Percentiles rank a stretch among this genome's conserved stretches.
Evolutionary conservation across 2,797 vertebrate genomes (phyloP).

Genomic region (Pangasius mekongensis): DNA sequence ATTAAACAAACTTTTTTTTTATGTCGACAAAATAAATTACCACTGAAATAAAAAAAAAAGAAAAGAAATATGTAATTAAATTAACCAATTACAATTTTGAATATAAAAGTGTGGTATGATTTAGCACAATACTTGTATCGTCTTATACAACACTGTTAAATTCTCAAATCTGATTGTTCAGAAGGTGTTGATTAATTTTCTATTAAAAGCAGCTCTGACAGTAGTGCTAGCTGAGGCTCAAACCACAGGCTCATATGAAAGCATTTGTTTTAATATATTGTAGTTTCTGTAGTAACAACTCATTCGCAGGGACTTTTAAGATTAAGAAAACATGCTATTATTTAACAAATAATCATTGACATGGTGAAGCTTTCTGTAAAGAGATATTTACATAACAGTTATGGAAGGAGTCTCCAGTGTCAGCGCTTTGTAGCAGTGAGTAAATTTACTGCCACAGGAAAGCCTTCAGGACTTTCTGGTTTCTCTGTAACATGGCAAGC

Average conservation of each 20-base stretch:
- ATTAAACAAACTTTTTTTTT: neutral
- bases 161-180: neutral
- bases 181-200: neutral
- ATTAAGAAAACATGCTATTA: no score
- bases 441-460: neutral
- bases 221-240: neutral
- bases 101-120: neutral
- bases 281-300: neutral
- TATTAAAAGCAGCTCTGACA: neutral
- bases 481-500: neutral
- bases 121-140: neutral
- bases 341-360: neutral
- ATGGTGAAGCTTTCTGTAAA: neutral
- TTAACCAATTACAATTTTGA: neutral
- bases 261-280: neutral
- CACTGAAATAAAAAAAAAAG: no score
- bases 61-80: neutral
- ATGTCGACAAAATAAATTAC: neutral
- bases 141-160: neutral
- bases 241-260: neutral
- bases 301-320: neutral
- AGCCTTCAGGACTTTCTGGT: neutral
- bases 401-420: neutral
- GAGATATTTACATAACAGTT: neutral
- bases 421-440: neutral